A percentile compares a stretch with the other conserved stretches of the same genome.
Evolutionary conservation across 2,888 invertebrate species (phyloP).

Genomic region (Neuroscelio doddi): DNA sequence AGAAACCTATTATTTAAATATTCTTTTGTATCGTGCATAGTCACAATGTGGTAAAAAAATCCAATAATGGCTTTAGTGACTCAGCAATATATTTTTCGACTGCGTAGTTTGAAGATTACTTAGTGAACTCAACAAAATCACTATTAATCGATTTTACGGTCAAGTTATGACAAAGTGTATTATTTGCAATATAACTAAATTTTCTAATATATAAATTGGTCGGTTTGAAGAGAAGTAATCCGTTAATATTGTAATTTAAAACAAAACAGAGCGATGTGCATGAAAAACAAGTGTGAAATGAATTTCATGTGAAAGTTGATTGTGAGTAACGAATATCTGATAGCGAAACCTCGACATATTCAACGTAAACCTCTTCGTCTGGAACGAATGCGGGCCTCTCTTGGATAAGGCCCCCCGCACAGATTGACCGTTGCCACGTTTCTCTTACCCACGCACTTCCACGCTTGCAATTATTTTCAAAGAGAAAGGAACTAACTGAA

Average conservation of each 20-base stretch:
- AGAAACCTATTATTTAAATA: slow-evolving; percentile 38
- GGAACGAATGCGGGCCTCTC: slow-evolving; percentile 57
- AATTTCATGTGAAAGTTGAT: slow-evolving; percentile 28
- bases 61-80: slow-evolving; percentile 42
- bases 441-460: slow-evolving; percentile 55
- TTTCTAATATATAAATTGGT: too few species aligned
- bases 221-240: too few species aligned
- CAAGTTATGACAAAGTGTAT: slow-evolving; percentile 10
- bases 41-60: slow-evolving; percentile 18
- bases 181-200: slow-evolving; percentile 15
- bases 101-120: slow-evolving; percentile 27
- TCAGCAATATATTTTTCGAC: slow-evolving; percentile 39
- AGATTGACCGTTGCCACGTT: slow-evolving; percentile 45
- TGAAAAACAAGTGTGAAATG: slow-evolving; percentile 12
- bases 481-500: slow-evolving; percentile 25
- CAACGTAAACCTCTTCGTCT: slow-evolving; percentile 49
- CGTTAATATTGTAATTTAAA: too few species aligned
- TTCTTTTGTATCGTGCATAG: slow-evolving; percentile 10
- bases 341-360: slow-evolving; percentile 57
- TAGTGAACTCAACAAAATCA: slow-evolving; percentile 31
- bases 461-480: slow-evolving; percentile 42
- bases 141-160: slow-evolving; percentile 43
- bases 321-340: slow-evolving; percentile 62
- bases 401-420: slow-evolving; percentile 53
- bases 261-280: slow-evolving; percentile 15